A percentile compares a stretch with the other conserved stretches of the same genome.
Evolutionary conservation across 1,140 invertebrate species (phyloP).

Genomic region (Chymomyza costata): DNA sequence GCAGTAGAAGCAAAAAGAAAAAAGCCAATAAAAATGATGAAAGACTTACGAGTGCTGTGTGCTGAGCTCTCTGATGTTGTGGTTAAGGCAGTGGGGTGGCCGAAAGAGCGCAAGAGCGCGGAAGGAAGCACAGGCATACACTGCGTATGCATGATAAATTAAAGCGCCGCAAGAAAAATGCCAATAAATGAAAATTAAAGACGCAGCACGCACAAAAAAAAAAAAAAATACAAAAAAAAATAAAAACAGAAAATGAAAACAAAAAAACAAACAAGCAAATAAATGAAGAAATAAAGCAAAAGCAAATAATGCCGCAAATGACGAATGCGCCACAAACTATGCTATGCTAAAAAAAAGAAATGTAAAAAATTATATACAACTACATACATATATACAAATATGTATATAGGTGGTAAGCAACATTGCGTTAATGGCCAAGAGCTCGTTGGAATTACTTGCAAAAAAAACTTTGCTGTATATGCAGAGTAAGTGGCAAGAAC

Average conservation of each 20-base stretch:
- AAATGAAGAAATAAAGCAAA: too few species aligned
- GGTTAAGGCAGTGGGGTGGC: conserved; percentile 18
- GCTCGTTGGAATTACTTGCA: too few species aligned
- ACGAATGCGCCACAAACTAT: too few species aligned
- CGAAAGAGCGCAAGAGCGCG: background rate
- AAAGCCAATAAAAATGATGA: conserved; percentile 65
- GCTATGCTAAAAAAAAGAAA: too few species aligned
- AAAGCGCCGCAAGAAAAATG: conserved; percentile 30
- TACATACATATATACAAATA: too few species aligned
- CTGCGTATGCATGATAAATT: conserved; percentile 55
- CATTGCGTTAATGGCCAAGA: too few species aligned
- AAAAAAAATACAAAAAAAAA: conserved; percentile 36
- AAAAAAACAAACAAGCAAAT: conserved; percentile 14
- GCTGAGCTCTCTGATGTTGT: too few species aligned
- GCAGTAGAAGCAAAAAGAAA: conserved; percentile 19
- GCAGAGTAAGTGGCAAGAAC: too few species aligned
- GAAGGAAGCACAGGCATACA: conserved; percentile 5
- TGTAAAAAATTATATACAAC: too few species aligned
- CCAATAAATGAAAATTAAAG: conserved; percentile 56
- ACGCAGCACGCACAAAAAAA: conserved; percentile 16
- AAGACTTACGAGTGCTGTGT: conserved; percentile 53
- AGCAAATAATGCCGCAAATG: too few species aligned
- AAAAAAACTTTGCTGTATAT: too few species aligned
- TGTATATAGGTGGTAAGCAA: too few species aligned
- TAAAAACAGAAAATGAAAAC: conserved; percentile 42